Evolutionary conservation across 2,113 vertebrate species (phyloP), one percentile per base, ranked within the genome.

Genomic region (Sitta europaea): DNA sequence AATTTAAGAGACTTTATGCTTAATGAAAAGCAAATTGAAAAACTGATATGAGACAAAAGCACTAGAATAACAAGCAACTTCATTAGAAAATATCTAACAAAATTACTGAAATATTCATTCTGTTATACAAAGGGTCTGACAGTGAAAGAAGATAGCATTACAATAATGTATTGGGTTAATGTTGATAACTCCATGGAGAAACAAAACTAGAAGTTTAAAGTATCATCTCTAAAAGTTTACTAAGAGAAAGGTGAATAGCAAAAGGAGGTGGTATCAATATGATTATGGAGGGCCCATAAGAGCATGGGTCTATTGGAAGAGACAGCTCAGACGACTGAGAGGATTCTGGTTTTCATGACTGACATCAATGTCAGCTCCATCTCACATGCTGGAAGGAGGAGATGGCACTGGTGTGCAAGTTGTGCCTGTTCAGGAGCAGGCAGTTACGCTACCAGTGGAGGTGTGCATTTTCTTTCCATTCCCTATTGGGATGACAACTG

Each of bases 271-370:
- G 36, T 14, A 38, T 29, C 42, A 43, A 14, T 38, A 19, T 3
- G 5, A 18, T 23, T 62, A 55, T 9, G 21, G 15, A 77, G 22
- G 2, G 6, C 40, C 16, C 55, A 40, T 35, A 35, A 78, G 65
- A 77, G 15, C 31, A 14, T 0, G 0, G 20, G 5, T 54, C 29
- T 68, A 1, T 6, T 28, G 45, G 42, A 40, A 77, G 27, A 73
- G 14, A 14, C 38, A 33, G 29, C 42, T 73, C 27, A 27, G 29
- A 73, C 4, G 19, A 36, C 7, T 11, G 59, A 43, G 3, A 23
- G 6, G 11, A 12, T 16, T 73, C 54, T 76, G 68, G 12, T 36
- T 54, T 35, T 71, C 62, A 43, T 45, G 22, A 31, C 0, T 12
- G 40, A 62, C 0, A 1, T 29, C 24, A 40, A 0, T 1, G 24